Base-by-base conservation (phyloP, 2,797 vertebrate genomes). In the Crocidura indochinensis region DNA sequence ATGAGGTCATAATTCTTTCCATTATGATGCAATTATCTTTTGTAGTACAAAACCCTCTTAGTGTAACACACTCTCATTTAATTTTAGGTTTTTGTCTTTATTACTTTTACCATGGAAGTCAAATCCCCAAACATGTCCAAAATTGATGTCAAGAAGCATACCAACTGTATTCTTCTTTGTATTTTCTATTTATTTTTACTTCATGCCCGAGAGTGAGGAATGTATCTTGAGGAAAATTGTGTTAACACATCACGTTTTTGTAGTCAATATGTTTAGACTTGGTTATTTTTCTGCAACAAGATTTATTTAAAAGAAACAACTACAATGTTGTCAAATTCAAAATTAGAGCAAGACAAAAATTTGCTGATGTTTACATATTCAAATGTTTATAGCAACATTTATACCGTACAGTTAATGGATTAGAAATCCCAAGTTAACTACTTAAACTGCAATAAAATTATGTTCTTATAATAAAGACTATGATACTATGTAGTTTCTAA, bases 311-410 rank as follows among this genome's bases (percentile, higher is more conserved):
- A 53, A 53, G 12, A n/a, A 89, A 51, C 17, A 47, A 44, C 74
- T 82, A 56, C 14, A 73, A 31, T 71, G 14, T 76, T 46, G 4
- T 9, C 74, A 79, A 87, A n/a, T 80, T 76, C 44, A 64, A 87
- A 47, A 31, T 87, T 78, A 67, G 2, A 46, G 31, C 20, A 88
- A 83, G 11, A 20, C 1, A 12, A 51, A 20, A 51, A 75, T 19
- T 31, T 29, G 31, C 78, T 44, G 77, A 46, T 67, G 29, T 64
- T 87, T 72, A 72, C 31, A 64, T 46, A 20, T 22, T 46, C 73
- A 69, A 19, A 24, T 17, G 15, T 79, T 91, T 83, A 69, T 11
- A 27, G 12, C 24, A 60, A 7, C 3, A 84, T 84, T 79, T 91
- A 68, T 31, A 44, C 4, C 72, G 1, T 20, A 20, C 49, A 51